Conservation (phyloP, 23 tunicate genomes). For the Botrylloides violaceus region DNA sequence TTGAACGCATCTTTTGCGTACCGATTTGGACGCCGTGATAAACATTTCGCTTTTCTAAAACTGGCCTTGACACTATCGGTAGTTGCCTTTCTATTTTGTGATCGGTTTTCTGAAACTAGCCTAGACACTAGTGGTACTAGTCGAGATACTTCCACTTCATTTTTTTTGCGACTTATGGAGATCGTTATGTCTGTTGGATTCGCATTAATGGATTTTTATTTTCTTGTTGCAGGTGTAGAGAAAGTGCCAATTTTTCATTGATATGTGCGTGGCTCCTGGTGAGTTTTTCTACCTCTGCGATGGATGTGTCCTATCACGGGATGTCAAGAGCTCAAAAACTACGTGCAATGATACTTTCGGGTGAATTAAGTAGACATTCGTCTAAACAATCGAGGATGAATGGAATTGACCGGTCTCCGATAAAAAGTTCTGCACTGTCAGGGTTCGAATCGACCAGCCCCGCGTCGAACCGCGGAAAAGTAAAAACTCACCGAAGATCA, state of each 20-base stretch:
- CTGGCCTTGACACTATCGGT: no score
- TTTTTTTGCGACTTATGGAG: no score
- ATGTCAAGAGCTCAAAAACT: slow-evolving; percentile 81
- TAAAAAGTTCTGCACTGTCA: not conserved
- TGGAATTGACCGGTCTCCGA: not conserved
- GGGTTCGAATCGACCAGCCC: slow-evolving; percentile 26
- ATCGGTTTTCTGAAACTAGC: no score
- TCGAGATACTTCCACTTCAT: no score
- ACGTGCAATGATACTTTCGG: slow-evolving; percentile 58
- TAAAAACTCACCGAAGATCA: slow-evolving; percentile 69
- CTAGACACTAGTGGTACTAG: no score
- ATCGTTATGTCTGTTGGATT: not conserved
- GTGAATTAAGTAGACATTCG: slow-evolving; percentile 36
- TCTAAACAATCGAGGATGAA: slow-evolving; percentile 11
- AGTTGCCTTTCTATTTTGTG: no score
- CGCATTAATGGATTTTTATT: not conserved
- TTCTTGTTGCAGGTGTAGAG: slow-evolving; percentile 71
- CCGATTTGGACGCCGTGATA: no score
- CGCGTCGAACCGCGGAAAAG: slow-evolving; percentile 26
- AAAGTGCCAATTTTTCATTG: slow-evolving; percentile 89
- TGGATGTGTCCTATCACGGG: slow-evolving; percentile 33
- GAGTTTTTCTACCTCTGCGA: slow-evolving; percentile 49
- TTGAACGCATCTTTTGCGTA: no score
- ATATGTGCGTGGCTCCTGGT: slow-evolving; percentile 95
- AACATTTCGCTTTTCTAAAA: no score